Base-by-base conservation (phyloP, 2,797 vertebrate species). In the Malacoctenus gilli region DNA sequence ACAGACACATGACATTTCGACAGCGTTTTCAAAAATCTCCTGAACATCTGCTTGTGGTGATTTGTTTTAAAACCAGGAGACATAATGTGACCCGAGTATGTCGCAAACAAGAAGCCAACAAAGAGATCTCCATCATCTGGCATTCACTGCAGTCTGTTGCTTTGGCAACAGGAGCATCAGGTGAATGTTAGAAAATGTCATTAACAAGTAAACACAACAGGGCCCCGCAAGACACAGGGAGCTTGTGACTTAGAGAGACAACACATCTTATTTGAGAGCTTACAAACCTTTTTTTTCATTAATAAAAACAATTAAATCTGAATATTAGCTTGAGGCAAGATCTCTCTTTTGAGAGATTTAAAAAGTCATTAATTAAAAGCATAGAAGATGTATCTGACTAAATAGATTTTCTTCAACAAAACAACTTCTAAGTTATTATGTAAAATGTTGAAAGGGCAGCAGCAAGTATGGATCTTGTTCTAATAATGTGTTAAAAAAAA, bases 111-210 rank as follows among this genome's bases (percentile, higher is more conserved):
- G 63, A 63, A 41, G n/a, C 30, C 66, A 39, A 62, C 34, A 60
- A 35, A 42, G 32, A 47, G 25, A 50, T 31, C 9, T 14, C 12
- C 20, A 30, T 62, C 32, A 59, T 62, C 32, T 66, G 50, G 20
- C 21, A 54, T 51, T 75, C 38, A 56, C 47, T 56, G 28, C 18
- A 37, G 62, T 30, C 22, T 76, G 83, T 82, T 87, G 73, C 84
- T 83, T 52, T 74, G 73, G 78, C 57, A 82, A 84, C 69, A 11
- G 36, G 20, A 38, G 55, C 49, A 82, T 69, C 48, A 54, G 54
- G 44, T 63, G 56, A 76, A 60, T 44, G 19, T 18, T 75, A 42
- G 32, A 56, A 83, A 81, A 80, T 82, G 59, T 74, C 38, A 72
- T 79, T 56, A 77, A 64, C 41, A 75, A 53, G 71, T 48, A 59